Evolutionary conservation across 2,888 invertebrate species (phyloP).

Genomic region (Leptinotarsa tumamoca): DNA sequence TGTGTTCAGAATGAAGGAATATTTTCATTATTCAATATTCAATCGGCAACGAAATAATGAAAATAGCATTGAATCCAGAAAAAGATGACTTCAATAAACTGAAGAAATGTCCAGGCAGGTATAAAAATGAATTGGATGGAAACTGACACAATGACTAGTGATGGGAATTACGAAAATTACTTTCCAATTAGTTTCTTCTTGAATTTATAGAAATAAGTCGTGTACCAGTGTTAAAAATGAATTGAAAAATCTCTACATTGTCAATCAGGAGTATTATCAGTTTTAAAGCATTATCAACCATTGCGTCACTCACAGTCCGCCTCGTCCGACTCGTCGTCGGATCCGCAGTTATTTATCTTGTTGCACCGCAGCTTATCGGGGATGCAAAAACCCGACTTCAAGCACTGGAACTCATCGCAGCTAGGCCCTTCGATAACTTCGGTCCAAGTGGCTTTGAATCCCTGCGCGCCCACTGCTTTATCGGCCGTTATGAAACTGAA

Average conservation of each 20-base stretch:
- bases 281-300: conserved; percentile 34
- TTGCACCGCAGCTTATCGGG: conserved; percentile 82
- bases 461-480: conserved; percentile 93
- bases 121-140: no score
- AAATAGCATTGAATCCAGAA: no score
- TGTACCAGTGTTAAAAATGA: background rate
- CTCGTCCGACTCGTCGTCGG: conserved; percentile 80
- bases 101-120: no score
- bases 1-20: no score
- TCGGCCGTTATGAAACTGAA: conserved; percentile 93
- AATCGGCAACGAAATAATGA: no score
- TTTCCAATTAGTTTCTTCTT: background rate
- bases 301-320: conserved; percentile 79
- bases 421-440: conserved; percentile 80
- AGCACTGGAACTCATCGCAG: conserved; percentile 80
- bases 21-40: no score
- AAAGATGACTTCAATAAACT: no score
- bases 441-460: conserved; percentile 95
- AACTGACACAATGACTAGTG: no score
- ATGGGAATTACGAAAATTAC: no score
- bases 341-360: conserved; percentile 86
- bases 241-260: background rate
- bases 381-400: conserved; percentile 82
- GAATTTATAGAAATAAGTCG: background rate
- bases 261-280: background rate